Evolutionary conservation across 2,888 invertebrate genomes (phyloP), one percentile per base, ranked within the genome.

Genomic region (Spisula solida): DNA sequence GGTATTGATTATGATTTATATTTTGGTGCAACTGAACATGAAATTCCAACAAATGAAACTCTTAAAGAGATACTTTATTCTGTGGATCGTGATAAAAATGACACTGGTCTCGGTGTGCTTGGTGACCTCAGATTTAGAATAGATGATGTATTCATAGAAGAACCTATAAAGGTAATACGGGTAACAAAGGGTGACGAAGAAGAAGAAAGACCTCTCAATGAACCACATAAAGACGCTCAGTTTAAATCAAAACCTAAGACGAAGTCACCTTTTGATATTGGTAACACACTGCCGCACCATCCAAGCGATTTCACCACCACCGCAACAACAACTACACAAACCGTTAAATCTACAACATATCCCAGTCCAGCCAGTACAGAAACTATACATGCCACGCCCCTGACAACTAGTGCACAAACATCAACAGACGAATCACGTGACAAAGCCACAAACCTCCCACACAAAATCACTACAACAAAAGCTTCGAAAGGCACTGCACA

Each of bases 81-180:
- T 0, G 88, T 91, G 0, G 85, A 88, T 8, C 60, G 90, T 29
- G 90, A 91, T 56, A 25, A 34, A 25, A 70, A n/a, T 18, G 90
- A 91, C 18, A 48, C 18, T 16, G 56, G 60, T 8, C 81, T 91
- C 0, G 90, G 88, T 34, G 87, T 88, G 16, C 60, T 91, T 6
- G 90, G 90, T 25, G 87, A 91, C 8, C 78, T 86, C 10, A 84
- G 87, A 29, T 88, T 91, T 48, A 81, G 87, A 66, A 87, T 91
- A 29, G 83, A 88, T 5, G 79, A 88, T 4, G 41, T 75, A 31
- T 34, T 79, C 12, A 48, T 88, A 12, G 47, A 55, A 25, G 87
- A 86, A 0, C 75, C 80, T 25, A 47, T 66, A n/a, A 20, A 75
- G 1, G 70, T 89, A 0, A 48, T 41, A 14, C 51, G 79, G 31